These are phyloP conservation scores for Sitta carolinensis DNA, from an alignment of 2,797 vertebrate species.

Conservation along the genomic window DNA sequence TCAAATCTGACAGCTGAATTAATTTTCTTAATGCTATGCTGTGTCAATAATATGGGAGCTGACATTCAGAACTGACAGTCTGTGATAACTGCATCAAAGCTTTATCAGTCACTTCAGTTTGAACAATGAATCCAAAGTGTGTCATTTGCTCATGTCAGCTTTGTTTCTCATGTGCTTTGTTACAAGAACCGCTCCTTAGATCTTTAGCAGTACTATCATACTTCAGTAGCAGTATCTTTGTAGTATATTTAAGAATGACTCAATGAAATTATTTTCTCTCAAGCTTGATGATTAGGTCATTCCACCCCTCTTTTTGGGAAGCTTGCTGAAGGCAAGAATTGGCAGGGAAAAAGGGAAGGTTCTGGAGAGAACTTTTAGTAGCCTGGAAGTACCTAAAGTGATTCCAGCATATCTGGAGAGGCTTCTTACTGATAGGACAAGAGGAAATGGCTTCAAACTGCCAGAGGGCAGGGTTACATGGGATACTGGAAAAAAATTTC, in stretches of 20 bases:
- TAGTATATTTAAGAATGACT: not conserved
- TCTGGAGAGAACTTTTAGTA: not conserved
- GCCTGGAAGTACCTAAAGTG: not conserved
- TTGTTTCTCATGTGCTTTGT: not conserved
- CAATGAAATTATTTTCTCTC: slow-evolving; percentile 23
- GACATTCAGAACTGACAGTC: not conserved
- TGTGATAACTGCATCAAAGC: not conserved
- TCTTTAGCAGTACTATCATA: not conserved
- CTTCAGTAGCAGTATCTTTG: not conserved
- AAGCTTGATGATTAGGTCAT: not conserved
- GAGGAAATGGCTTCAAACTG: not conserved
- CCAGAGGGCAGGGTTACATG: not conserved
- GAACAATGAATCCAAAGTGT: not conserved
- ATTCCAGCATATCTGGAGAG: not conserved
- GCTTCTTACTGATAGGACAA: not conserved
- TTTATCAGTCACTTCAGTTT: not conserved
- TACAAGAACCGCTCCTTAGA: not conserved
- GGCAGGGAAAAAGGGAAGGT: not conserved
- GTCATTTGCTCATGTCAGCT: not conserved
- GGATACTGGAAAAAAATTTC: not conserved
- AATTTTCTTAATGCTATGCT: not conserved
- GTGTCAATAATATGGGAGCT: not conserved
- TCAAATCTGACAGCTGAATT: not conserved
- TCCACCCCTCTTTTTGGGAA: not conserved
- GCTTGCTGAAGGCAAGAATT: not conserved